Evolutionary conservation across 2,797 vertebrate genomes (phyloP).

Genomic region (Labroides dimidiatus): DNA sequence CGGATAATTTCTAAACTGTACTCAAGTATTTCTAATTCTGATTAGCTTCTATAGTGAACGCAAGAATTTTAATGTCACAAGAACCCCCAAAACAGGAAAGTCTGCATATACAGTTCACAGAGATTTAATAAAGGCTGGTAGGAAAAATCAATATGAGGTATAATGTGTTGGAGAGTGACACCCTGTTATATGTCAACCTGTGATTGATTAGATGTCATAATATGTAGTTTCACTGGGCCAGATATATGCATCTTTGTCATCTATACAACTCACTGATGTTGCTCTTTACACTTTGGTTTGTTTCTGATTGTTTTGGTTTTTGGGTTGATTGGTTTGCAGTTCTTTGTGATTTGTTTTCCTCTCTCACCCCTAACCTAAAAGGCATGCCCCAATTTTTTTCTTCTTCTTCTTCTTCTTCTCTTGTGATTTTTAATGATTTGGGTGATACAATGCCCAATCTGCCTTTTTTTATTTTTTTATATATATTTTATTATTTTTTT

Average conservation of each 20-base stretch:
- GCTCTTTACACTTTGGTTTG: slow-evolving; percentile 75
- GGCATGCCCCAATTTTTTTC: slow-evolving; percentile 70
- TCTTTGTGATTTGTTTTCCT: slow-evolving; percentile 44
- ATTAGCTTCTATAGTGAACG: background rate
- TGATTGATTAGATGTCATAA: background rate
- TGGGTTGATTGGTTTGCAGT: slow-evolving; percentile 64
- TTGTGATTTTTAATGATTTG: slow-evolving; percentile 63
- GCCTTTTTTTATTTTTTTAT: slow-evolving; percentile 45
- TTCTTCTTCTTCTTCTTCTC: slow-evolving; percentile 14
- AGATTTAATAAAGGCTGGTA: slow-evolving; percentile 1
- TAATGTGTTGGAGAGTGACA: background rate
- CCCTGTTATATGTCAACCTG: background rate
- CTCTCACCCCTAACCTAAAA: slow-evolving; percentile 69
- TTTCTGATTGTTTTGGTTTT: slow-evolving; percentile 70
- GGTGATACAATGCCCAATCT: slow-evolving; percentile 51
- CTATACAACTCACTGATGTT: slow-evolving; percentile 79
- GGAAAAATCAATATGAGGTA: background rate
- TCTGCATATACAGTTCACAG: background rate
- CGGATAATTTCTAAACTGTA: slow-evolving; percentile 20
- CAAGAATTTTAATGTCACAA: slow-evolving; percentile 2
- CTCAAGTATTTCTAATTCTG: slow-evolving; percentile 32
- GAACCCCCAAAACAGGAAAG: background rate
- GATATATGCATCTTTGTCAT: slow-evolving; percentile 78
- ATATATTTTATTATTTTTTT: slow-evolving; percentile 28
- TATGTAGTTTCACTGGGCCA: slow-evolving; percentile 45